Evolutionary conservation across 64 coral and sea anemone species (phyloP).

Genomic region (Stylophora pistillata): DNA sequence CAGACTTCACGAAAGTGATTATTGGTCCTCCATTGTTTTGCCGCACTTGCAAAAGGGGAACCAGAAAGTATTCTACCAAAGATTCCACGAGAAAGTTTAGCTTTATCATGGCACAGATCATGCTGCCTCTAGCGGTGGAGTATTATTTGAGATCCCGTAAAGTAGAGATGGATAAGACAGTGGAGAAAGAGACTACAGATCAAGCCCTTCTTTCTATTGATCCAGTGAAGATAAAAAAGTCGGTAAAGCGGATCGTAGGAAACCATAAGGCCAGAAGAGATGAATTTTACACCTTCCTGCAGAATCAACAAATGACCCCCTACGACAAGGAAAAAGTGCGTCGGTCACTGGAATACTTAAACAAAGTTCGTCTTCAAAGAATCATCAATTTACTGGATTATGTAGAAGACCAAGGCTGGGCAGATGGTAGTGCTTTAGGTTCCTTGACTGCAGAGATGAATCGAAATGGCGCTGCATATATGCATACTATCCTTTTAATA

Average conservation of each 20-base stretch:
- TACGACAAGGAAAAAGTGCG: not conserved
- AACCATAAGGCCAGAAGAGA: not conserved
- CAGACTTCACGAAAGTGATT: not conserved
- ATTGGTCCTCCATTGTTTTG: constrained; percentile 16
- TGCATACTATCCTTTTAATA: constrained; percentile 45
- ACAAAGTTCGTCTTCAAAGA: constrained; percentile 25
- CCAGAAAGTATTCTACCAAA: not conserved
- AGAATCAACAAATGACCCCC: not conserved
- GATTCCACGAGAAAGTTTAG: not conserved
- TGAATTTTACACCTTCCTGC: not conserved
- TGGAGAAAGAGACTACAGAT: not conserved
- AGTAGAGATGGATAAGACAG: not conserved
- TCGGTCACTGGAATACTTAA: not conserved
- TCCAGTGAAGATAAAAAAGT: not conserved
- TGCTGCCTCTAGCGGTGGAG: constrained; percentile 9
- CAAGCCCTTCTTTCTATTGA: not conserved
- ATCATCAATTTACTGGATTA: constrained; percentile 38
- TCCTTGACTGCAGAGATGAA: constrained; percentile 53
- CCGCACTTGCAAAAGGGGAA: not conserved
- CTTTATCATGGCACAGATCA: not conserved
- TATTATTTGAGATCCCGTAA: not conserved
- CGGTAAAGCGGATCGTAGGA: not conserved
- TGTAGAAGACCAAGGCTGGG: constrained; percentile 65
- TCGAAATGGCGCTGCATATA: constrained; percentile 30
- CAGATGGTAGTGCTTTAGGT: constrained; percentile 43